Base-by-base conservation (phyloP, 2,113 vertebrate species). In the Megalops atlanticus region DNA sequence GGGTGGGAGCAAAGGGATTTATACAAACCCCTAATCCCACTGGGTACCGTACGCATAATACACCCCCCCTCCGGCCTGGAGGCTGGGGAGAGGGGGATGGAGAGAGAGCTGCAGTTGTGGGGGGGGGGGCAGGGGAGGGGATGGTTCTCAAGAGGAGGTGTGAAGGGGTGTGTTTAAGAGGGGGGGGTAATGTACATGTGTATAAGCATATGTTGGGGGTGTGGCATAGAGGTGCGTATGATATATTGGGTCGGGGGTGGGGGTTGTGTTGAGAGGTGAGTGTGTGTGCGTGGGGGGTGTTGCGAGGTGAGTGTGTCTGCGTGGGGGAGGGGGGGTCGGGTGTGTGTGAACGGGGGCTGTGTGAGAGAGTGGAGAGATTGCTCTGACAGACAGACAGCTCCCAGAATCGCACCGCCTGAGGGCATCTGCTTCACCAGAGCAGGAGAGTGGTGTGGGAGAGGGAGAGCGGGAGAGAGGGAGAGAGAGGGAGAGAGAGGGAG, bases 11-110 rank as follows among this genome's bases (percentile, higher is more conserved):
- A 38, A 74, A 24, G n/a, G 58, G 24, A n/a, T 52, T 64, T 64
- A 64, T 11, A 64, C 58, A 64, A 64, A 64, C 58, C 58, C 58
- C 58, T 64, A 64, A 64, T 64, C 58, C 58, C 58, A 11, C 58
- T 64, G 58, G 58, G 58, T 64, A 31, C 58, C 2, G n/a, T 31
- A 24, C 2, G 3, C 8, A 18, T 52, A 3, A 14, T 18, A 18
- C 49, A 0, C 58, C 1, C 58, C 58, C 58, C 31, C 58, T 2
- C 58, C 31, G 58, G 10, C 1, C 58, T 33, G 27, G 10, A n/a
- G 33, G 47, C 16, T 35, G 35, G 35, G 5, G 18, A 10, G 10
- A 0, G n/a, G 21, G 33, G 15, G 35, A 71, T 71, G 54, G 54
- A 18, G 40, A 75, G n/a, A n/a, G n/a, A n/a, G n/a, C n/a, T n/a